Conservation (phyloP, 2,797 vertebrate species). For the Mionectes olivaceus region DNA sequence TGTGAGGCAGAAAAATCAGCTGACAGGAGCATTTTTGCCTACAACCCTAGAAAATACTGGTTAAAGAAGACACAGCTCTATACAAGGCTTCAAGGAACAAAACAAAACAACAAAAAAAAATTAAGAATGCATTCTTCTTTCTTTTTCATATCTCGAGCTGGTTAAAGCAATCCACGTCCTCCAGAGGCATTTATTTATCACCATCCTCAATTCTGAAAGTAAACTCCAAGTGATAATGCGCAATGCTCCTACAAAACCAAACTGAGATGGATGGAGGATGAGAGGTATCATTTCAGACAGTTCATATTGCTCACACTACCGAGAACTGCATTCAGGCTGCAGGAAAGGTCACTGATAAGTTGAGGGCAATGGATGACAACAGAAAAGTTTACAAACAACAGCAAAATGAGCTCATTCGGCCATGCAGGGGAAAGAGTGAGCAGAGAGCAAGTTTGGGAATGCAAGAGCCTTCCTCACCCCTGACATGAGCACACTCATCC, state of each 20-base stretch:
- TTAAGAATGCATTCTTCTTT: not conserved
- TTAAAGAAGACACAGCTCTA: not conserved
- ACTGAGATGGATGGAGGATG: not conserved
- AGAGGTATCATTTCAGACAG: constrained; percentile 11
- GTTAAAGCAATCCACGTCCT: not conserved
- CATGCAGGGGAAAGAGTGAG: not conserved
- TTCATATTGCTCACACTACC: not conserved
- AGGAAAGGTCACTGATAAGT: constrained; percentile 16
- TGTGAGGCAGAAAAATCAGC: not conserved
- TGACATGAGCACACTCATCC: not conserved
- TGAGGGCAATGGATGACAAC: not conserved
- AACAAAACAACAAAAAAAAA: not conserved
- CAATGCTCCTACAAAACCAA: not conserved
- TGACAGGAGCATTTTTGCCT: not conserved
- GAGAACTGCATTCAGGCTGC: not conserved
- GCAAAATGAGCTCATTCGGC: not conserved
- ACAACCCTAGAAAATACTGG: not conserved
- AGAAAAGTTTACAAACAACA: constrained; percentile 15
- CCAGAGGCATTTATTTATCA: not conserved
- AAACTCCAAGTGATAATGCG: not conserved
- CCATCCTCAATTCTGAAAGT: not conserved
- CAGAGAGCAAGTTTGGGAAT: not conserved
- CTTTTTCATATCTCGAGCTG: not conserved
- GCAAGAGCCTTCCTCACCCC: not conserved
- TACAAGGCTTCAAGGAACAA: fast-evolving